Conservation (phyloP, 2,113 vertebrate species). For the Sorex araneus region DNA sequence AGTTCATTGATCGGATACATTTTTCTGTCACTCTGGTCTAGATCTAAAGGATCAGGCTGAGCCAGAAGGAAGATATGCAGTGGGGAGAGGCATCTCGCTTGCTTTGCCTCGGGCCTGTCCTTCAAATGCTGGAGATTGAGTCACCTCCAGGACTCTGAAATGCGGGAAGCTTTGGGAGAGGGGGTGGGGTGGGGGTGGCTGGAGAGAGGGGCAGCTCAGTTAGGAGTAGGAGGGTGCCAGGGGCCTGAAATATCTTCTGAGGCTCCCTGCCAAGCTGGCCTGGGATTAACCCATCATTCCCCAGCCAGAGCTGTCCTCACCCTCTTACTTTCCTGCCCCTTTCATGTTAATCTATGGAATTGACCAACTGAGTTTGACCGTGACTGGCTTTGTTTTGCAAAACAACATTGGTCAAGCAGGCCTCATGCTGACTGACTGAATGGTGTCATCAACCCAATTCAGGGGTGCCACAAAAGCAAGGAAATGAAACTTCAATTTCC, state of each 20-base stretch:
- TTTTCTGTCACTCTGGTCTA: background rate
- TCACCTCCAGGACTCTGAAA: conserved; percentile 19
- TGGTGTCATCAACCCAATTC: conserved; percentile 81
- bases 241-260: background rate
- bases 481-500: conserved; percentile 89
- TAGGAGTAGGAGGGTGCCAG: background rate
- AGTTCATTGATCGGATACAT: background rate
- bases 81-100: background rate
- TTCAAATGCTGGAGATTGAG: conserved; percentile 46
- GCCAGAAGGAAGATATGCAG: background rate
- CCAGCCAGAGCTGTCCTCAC: conserved; percentile 62
- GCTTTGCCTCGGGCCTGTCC: background rate
- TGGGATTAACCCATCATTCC: conserved; percentile 69
- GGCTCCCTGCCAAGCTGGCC: conserved; percentile 71
- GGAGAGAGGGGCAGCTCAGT: background rate
- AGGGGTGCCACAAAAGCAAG: conserved; percentile 86
- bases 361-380: conserved; percentile 87
- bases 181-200: no score
- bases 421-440: conserved; percentile 86
- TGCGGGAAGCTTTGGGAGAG: background rate
- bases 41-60: background rate
- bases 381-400: conserved; percentile 91
- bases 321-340: conserved; percentile 70
- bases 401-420: conserved; percentile 87
- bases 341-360: conserved; percentile 85